These are phyloP conservation scores for Limanda limanda DNA, from an alignment of 2,113 vertebrate genomes.

Conservation along the genomic window DNA sequence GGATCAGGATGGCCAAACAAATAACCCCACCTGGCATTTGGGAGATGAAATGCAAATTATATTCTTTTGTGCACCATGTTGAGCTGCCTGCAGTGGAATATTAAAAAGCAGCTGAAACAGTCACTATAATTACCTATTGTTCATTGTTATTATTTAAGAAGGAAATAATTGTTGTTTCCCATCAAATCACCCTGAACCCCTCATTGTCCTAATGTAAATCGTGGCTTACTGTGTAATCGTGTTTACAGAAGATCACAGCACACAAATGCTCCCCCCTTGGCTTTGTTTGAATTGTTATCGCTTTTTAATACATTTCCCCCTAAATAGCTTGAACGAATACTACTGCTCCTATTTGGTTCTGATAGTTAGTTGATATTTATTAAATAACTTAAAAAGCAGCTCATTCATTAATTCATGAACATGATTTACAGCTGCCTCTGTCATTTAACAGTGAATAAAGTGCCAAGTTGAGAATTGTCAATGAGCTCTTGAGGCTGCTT, in stretches of 20 bases:
- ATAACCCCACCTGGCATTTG: slow-evolving; percentile 25
- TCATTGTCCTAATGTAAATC: slow-evolving; percentile 50
- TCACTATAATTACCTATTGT: slow-evolving; percentile 41
- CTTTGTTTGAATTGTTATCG: background rate
- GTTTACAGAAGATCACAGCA: slow-evolving; percentile 5
- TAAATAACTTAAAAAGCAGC: too few relatives aligned
- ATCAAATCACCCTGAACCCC: slow-evolving; percentile 21
- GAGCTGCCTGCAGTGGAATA: slow-evolving; percentile 26
- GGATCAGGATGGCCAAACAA: slow-evolving; percentile 7
- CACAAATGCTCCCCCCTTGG: background rate
- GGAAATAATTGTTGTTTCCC: slow-evolving; percentile 25
- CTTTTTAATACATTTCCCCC: background rate
- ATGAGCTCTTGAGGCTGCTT: too few relatives aligned
- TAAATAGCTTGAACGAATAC: background rate
- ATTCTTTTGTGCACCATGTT: slow-evolving; percentile 37
- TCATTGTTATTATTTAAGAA: slow-evolving; percentile 1
- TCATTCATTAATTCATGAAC: background rate
- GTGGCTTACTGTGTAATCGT: background rate
- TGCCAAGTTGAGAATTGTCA: background rate
- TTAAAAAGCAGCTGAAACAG: slow-evolving; percentile 27
- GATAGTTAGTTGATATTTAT: background rate
- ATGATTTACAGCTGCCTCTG: background rate
- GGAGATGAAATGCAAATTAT: slow-evolving; percentile 43
- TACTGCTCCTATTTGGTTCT: background rate
- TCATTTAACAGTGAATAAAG: background rate